Evolutionary conservation across 1,140 invertebrate genomes (phyloP).

Genomic region (Arion vulgaris): DNA sequence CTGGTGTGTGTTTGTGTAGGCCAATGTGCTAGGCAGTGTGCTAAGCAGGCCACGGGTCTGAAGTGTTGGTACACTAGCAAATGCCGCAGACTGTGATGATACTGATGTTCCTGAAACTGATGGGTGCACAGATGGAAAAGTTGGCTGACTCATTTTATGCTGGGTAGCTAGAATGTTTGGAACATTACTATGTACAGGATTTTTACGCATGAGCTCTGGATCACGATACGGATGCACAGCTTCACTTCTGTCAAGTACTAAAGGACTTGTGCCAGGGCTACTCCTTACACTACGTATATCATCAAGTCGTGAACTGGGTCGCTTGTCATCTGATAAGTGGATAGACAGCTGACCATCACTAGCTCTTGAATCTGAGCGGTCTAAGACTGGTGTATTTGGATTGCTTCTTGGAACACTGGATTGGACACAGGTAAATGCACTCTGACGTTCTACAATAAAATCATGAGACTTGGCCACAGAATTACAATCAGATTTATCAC

Average conservation of each 20-base stretch:
- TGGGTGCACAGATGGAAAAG: conserved; percentile 32
- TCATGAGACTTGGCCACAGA: conserved; percentile 8
- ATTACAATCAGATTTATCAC: background rate
- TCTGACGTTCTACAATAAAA: conserved; percentile 36
- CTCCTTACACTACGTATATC: conserved; percentile 60
- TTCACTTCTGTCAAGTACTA: conserved; percentile 66
- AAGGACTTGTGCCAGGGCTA: conserved; percentile 67
- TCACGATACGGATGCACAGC: conserved; percentile 69
- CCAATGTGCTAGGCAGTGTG: conserved; percentile 41
- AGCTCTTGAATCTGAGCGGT: conserved; percentile 55
- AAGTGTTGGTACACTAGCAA: conserved; percentile 36
- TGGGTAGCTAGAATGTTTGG: conserved; percentile 42
- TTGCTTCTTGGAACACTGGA: conserved; percentile 33
- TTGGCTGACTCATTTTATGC: conserved; percentile 43
- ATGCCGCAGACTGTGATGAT: conserved; percentile 24
- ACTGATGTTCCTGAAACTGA: conserved; percentile 21
- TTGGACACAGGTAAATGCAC: conserved; percentile 45
- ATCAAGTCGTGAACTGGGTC: conserved; percentile 60
- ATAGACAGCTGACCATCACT: conserved; percentile 59
- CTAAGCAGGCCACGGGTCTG: conserved; percentile 35
- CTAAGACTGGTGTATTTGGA: conserved; percentile 43
- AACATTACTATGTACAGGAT: conserved; percentile 66
- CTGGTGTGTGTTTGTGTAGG: conserved; percentile 55
- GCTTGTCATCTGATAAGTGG: conserved; percentile 51
- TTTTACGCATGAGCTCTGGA: conserved; percentile 71